Conservation (phyloP, 1,140 invertebrate genomes). For the Helicoverpa armigera region DNA sequence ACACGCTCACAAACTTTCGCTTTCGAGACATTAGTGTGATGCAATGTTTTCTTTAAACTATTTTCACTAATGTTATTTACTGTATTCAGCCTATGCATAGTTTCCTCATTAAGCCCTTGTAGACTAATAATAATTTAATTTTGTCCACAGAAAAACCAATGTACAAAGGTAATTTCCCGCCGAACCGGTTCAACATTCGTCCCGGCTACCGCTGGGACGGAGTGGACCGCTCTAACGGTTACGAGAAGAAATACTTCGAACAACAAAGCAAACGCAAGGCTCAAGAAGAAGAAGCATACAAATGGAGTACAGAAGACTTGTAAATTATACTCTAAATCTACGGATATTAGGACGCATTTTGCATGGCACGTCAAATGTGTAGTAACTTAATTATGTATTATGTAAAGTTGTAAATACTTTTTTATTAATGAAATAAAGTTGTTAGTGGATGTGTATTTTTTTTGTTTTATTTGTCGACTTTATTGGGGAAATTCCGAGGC, state of each 20-base stretch:
- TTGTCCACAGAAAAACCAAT: slow-evolving; percentile 87
- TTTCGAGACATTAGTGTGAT: too few species aligned
- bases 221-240: slow-evolving; percentile 98
- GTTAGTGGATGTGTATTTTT: not conserved
- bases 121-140: not conserved
- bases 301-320: slow-evolving; percentile 98
- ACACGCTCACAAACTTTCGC: too few species aligned
- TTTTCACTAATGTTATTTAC: too few species aligned
- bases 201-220: slow-evolving; percentile 99
- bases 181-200: slow-evolving; percentile 96
- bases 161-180: slow-evolving; percentile 94
- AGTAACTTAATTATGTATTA: not conserved
- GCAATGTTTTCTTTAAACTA: too few species aligned
- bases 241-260: slow-evolving; percentile 96
- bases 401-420: slow-evolving; percentile 24
- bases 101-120: not conserved
- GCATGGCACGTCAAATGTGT: not conserved
- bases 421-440: not conserved
- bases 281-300: slow-evolving; percentile 94
- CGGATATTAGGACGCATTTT: not conserved
- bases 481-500: too few species aligned
- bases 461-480: not conserved
- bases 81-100: too few species aligned
- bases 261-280: slow-evolving; percentile 92
- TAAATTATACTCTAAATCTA: slow-evolving; percentile 84